Base-by-base conservation (phyloP, 2,113 vertebrate species). In the Junco hyemalis region DNA sequence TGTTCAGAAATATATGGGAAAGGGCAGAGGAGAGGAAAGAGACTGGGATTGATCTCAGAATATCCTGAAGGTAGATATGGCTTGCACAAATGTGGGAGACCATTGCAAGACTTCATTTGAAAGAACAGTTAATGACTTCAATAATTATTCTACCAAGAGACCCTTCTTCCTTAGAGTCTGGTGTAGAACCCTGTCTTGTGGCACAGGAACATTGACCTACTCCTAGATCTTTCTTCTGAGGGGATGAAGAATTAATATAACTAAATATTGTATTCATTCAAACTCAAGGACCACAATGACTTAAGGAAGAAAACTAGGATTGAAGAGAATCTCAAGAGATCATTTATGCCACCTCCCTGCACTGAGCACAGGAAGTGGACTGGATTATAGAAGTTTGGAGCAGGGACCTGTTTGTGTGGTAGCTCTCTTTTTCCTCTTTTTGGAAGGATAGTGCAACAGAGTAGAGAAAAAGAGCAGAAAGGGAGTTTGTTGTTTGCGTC, bases 401-500 rank as follows among this genome's bases (percentile, higher is more conserved):
- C 60, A 45, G 38, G 33, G 8, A 61, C 33, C 18, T 72, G 13
- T 57, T 88, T 80, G 23, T 80, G 42, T 90, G 29, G 42, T 48
- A 64, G 14, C 13, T 38, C 40, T 82, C n/a, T 65, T 45, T 36
- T 48, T 81, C 50, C 13, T 23, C 51, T 59, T 73, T 11, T 26
- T 72, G 54, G 60, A 92, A 71, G 47, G 56, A 70, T 1, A 70
- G 6, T 21, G 3, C 57, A 40, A 66, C 9, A 22, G 13, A 54
- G 29, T 77, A 64, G 14, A 38, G n/a, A 54, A 54, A 36, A 83
- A 61, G 29, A 85, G 24, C 47, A 53, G 36, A 38, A 6, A 83
- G 8, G 4, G 22, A 81, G 13, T 12, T 13, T 44, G 47, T 33
- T 57, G 11, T 68, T 80, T 3, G 1, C 0, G 1, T 65, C 87